Percentiles rank a stretch among this genome's conserved stretches.
Conservation (phyloP, 2,113 vertebrate genomes). For the Acrocephalus kingi region DNA sequence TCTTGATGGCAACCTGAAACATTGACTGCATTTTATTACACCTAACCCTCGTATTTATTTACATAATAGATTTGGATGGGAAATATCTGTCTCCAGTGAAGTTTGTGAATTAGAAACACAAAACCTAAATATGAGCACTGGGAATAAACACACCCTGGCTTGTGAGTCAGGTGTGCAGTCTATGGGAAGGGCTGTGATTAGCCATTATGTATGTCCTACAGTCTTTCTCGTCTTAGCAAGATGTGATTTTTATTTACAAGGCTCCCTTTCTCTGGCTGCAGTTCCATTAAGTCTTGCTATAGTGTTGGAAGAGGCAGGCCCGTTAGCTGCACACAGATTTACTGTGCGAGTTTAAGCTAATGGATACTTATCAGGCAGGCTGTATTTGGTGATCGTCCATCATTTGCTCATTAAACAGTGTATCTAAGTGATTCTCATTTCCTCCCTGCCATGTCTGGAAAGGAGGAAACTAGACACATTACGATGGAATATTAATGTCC, state of each 20-base stretch:
- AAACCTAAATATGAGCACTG: constrained; percentile 43
- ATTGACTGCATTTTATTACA: not conserved
- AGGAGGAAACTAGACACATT: constrained; percentile 71
- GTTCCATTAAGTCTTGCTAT: constrained; percentile 2
- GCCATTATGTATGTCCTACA: not conserved
- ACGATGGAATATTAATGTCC: constrained; percentile 70
- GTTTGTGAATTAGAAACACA: constrained; percentile 41
- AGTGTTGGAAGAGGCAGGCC: not conserved
- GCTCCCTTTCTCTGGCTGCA: not conserved
- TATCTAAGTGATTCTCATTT: constrained; percentile 69
- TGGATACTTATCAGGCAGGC: constrained; percentile 66
- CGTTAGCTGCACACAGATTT: constrained; percentile 24
- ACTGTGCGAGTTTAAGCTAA: constrained; percentile 61
- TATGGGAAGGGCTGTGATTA: constrained; percentile 18
- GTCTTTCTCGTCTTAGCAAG: not conserved
- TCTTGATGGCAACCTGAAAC: not conserved
- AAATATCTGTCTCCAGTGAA: constrained; percentile 29
- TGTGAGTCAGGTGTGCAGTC: constrained; percentile 4
- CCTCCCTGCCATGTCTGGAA: constrained; percentile 66
- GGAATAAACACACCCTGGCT: constrained; percentile 21
- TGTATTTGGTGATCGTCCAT: constrained; percentile 69
- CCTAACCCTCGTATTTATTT: not conserved
- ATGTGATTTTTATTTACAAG: not conserved
- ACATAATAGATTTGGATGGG: constrained; percentile 57
- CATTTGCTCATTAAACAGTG: constrained; percentile 72